phyloP scores from a whole-genome alignment of 1,140 invertebrate genomes.

The Caerostris darwini region DNA sequence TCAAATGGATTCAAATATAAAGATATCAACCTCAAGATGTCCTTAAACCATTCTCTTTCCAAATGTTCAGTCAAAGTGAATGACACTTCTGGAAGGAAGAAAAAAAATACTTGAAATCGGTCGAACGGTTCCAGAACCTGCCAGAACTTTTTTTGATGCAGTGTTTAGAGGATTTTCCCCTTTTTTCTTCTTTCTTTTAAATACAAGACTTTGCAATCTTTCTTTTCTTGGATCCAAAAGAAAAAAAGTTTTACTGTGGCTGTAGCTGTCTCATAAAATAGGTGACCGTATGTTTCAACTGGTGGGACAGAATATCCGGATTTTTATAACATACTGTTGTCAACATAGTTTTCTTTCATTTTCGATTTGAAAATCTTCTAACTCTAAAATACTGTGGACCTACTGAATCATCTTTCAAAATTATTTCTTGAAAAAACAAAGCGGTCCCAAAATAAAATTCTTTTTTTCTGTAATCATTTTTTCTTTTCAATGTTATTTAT shows the following conservation, averaged over 20 bases:
- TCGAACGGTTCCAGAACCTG: slow-evolving; percentile 6
- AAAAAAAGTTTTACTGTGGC: neutral
- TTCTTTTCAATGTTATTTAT: too few species aligned
- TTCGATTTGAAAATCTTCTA: too few species aligned
- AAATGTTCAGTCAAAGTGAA: neutral
- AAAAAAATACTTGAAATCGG: neutral
- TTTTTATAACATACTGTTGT: too few species aligned
- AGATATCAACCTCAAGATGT: neutral
- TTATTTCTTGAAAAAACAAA: too few species aligned
- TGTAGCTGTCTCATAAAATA: neutral
- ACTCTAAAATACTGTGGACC: too few species aligned
- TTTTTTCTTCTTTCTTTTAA: slow-evolving; percentile 4
- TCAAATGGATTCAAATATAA: too few species aligned
- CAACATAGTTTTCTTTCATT: too few species aligned
- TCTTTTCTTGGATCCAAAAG: neutral
- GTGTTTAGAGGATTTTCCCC: neutral
- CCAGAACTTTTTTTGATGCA: slow-evolving; percentile 26
- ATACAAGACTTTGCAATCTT: neutral
- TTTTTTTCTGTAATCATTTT: too few species aligned
- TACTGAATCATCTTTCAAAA: too few species aligned
- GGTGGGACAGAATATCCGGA: too few species aligned
- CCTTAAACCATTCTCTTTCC: slow-evolving; percentile 5
- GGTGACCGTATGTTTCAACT: too few species aligned
- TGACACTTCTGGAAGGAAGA: neutral
- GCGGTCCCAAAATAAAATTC: too few species aligned